These are phyloP conservation scores for Xyliphius kryptos DNA, from an alignment of 2,113 vertebrate genomes.

Conservation along the genomic window DNA sequence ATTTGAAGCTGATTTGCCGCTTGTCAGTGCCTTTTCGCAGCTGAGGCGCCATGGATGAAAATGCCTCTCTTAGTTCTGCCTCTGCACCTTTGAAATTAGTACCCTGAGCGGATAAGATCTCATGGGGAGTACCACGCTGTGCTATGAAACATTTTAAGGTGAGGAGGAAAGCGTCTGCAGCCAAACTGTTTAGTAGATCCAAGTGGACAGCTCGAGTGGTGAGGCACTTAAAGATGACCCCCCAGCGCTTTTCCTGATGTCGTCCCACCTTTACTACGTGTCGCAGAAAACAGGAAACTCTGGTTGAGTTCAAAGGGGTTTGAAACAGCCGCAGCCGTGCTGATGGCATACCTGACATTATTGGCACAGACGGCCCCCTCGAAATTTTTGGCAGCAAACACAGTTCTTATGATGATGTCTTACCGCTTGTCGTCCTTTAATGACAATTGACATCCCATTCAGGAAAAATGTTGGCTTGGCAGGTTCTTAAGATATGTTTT, in stretches of 20 bases:
- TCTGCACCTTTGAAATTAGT: not conserved
- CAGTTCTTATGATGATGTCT: not conserved
- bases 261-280: slow-evolving; percentile 5
- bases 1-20: not conserved
- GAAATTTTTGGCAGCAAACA: slow-evolving; percentile 3
- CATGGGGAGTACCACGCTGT: not conserved
- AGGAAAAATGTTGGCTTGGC: slow-evolving; percentile 1
- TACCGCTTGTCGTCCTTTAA: slow-evolving; percentile 12
- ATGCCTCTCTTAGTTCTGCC: not conserved
- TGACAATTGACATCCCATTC: slow-evolving; percentile 10
- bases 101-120: not conserved
- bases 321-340: not conserved
- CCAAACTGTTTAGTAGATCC: not conserved
- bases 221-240: not conserved
- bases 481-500: not conserved
- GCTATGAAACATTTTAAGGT: not conserved
- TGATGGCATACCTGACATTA: no score
- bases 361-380: not conserved
- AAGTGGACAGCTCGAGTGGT: not conserved
- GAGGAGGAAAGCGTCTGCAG: not conserved
- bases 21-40: not conserved
- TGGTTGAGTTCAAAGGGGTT: slow-evolving; percentile 8
- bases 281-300: slow-evolving; percentile 18
- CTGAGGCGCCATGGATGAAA: not conserved
- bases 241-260: slow-evolving; percentile 14